These are phyloP conservation scores for Lathamus discolor DNA, from an alignment of 2,113 vertebrate genomes.

Conservation along the genomic window DNA sequence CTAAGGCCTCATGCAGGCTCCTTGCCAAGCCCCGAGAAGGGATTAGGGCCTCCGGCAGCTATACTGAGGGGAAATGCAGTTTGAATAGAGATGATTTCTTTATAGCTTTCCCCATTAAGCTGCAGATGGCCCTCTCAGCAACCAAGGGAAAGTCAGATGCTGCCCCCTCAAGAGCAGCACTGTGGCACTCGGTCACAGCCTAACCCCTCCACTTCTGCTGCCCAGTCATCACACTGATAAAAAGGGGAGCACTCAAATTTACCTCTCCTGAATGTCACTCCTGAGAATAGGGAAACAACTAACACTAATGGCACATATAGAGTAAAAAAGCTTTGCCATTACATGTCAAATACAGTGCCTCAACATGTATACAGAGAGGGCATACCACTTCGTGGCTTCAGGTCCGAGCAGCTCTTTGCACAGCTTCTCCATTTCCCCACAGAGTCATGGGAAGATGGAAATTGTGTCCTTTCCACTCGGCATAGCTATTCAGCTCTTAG, in stretches of 20 bases:
- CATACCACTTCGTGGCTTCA: fast-evolving
- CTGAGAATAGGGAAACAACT: not conserved
- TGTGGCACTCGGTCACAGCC: not conserved
- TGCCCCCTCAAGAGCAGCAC: not conserved
- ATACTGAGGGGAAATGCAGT: not conserved
- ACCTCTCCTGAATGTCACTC: not conserved
- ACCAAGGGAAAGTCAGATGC: not conserved
- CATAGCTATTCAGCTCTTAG: not conserved
- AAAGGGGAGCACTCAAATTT: not conserved
- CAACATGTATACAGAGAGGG: not conserved
- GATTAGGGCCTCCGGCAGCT: conserved; percentile 36
- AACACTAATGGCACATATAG: not conserved
- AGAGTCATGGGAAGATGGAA: not conserved
- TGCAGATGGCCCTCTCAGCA: not conserved
- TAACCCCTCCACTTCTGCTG: not conserved
- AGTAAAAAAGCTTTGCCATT: not conserved
- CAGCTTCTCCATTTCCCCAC: not conserved
- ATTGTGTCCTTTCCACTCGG: not conserved
- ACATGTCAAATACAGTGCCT: not conserved
- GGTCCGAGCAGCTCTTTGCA: not conserved
- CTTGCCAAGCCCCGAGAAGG: not conserved
- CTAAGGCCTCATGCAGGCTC: not conserved
- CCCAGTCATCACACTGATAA: fast-evolving
- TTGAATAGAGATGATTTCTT: not conserved
- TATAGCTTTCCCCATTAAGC: not conserved